Conservation (phyloP, 2,797 vertebrate genomes). For the Schizopygopsis pylzovi region DNA sequence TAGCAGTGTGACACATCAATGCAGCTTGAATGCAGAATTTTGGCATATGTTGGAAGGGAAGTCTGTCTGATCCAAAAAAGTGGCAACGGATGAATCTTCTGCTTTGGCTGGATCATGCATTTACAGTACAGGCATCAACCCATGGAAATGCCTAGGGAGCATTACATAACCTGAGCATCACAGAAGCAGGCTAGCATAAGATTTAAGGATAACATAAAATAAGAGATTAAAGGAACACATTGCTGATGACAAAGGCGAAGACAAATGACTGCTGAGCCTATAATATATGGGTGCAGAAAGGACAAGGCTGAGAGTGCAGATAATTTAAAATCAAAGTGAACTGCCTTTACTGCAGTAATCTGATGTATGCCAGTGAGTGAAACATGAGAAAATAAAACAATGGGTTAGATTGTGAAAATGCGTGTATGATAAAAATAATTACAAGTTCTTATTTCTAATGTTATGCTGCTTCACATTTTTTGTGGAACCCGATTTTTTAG, state of each 20-base stretch:
- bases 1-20: conserved; percentile 49
- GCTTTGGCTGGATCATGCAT: conserved; percentile 42
- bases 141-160: conserved; percentile 39
- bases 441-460: not conserved
- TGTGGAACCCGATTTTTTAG: not conserved
- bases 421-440: not conserved
- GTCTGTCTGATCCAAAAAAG: conserved; percentile 43
- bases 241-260: conserved; percentile 37
- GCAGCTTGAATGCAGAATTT: conserved; percentile 52
- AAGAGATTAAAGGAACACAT: conserved; percentile 45
- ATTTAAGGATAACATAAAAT: conserved; percentile 54
- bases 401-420: not conserved
- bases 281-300: conserved; percentile 15
- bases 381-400: not conserved
- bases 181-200: conserved; percentile 25
- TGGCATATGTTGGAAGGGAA: conserved; percentile 48
- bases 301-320: conserved; percentile 1
- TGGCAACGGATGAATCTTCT: conserved; percentile 38
- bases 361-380: not conserved
- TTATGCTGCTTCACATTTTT: not conserved
- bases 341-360: not conserved
- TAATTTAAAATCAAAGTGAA: conserved; percentile 9
- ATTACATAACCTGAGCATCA: conserved; percentile 45
- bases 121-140: conserved; percentile 46
- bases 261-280: not conserved